Conservation (phyloP, 2,113 vertebrate genomes). For the Vulpes vulpes region DNA sequence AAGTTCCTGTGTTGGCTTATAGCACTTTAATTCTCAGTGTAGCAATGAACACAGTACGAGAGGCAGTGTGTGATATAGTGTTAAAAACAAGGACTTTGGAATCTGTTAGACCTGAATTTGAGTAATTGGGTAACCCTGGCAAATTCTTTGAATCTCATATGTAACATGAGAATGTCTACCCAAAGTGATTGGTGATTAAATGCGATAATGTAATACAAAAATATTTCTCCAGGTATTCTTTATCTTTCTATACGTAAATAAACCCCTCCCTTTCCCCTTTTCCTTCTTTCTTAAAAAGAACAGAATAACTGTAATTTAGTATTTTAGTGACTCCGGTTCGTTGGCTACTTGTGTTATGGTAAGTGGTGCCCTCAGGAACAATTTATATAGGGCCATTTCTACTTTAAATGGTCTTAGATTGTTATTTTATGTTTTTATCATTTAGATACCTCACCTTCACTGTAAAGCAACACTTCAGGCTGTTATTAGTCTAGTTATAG, state of each 20-base stretch:
- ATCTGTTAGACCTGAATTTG: not conserved
- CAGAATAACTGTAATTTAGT: not conserved
- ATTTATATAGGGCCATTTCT: not conserved
- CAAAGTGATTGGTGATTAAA: not conserved
- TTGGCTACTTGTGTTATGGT: not conserved
- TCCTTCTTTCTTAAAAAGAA: slow-evolving; percentile 30
- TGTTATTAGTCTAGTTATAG: not conserved
- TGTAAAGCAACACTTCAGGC: not conserved
- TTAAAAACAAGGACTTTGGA: not conserved
- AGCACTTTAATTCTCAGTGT: not conserved
- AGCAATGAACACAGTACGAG: not conserved
- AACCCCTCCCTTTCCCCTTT: not conserved
- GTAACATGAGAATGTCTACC: not conserved
- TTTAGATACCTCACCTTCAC: slow-evolving; percentile 31
- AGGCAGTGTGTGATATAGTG: not conserved
- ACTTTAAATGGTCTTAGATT: slow-evolving; percentile 19
- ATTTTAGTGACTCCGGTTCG: not conserved
- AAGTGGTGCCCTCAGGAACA: not conserved
- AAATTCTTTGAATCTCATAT: slow-evolving; percentile 31
- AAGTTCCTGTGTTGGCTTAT: not conserved
- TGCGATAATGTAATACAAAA: not conserved
- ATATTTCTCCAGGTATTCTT: not conserved
- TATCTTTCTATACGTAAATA: not conserved
- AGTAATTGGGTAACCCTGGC: not conserved
- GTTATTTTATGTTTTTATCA: slow-evolving; percentile 34